phyloP scores from a whole-genome alignment of 2,888 invertebrate species.

The Cybosia mesomella region DNA sequence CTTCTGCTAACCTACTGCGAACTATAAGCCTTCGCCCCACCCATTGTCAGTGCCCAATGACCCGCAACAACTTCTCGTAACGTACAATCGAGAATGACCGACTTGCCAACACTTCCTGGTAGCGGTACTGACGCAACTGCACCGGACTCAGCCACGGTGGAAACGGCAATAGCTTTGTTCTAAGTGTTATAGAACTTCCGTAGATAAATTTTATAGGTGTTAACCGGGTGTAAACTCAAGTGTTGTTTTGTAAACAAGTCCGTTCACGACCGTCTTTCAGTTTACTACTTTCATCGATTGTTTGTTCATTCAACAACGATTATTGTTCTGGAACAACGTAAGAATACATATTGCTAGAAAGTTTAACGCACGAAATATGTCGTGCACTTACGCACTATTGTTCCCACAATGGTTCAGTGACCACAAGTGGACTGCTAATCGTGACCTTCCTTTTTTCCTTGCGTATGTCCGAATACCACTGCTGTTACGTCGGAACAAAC shows the following conservation, averaged over 20 bases:
- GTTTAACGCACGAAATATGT: slow-evolving; percentile 8
- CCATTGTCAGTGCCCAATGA: slow-evolving; percentile 55
- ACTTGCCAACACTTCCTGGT: slow-evolving; percentile 53
- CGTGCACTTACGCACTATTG: not conserved
- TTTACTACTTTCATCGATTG: slow-evolving; percentile 21
- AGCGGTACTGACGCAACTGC: slow-evolving; percentile 42
- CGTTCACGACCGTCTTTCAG: slow-evolving; percentile 12
- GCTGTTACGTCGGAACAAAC: not conserved
- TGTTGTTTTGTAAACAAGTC: slow-evolving; percentile 21
- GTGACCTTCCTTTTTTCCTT: not conserved
- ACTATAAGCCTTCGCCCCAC: slow-evolving; percentile 38
- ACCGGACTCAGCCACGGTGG: slow-evolving; percentile 38
- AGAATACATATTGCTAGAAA: slow-evolving; percentile 5
- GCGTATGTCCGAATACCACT: not conserved
- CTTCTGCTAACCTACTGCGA: slow-evolving; percentile 37
- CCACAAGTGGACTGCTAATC: slow-evolving; percentile 6
- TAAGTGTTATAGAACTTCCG: slow-evolving; percentile 27
- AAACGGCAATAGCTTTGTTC: slow-evolving; percentile 41
- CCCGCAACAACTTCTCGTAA: slow-evolving; percentile 50
- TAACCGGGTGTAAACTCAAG: slow-evolving; percentile 12
- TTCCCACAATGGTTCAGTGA: not conserved
- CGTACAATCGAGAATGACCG: slow-evolving; percentile 50
- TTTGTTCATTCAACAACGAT: slow-evolving; percentile 19
- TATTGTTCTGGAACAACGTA: slow-evolving; percentile 1
- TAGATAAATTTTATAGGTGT: slow-evolving; percentile 20